These are phyloP conservation scores for Netelia melanura DNA, from an alignment of 2,888 invertebrate genomes.

Conservation along the genomic window DNA sequence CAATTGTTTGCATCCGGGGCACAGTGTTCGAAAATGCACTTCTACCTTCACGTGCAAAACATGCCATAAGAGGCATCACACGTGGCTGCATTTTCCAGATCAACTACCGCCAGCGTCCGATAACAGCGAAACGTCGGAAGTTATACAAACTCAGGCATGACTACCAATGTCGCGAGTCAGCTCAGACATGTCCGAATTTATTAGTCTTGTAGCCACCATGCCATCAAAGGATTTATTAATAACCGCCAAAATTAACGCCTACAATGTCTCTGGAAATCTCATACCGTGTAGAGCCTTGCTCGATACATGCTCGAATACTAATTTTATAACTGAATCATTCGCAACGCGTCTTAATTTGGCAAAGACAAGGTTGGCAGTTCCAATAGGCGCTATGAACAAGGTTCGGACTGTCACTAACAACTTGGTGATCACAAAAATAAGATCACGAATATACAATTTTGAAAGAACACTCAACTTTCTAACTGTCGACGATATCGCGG, in stretches of 20 bases:
- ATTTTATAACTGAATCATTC: conserved; percentile 3
- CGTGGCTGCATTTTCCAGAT: not conserved
- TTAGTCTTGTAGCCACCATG: not conserved
- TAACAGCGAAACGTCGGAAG: not conserved
- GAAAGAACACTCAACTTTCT: conserved; percentile 19
- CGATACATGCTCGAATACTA: conserved; percentile 28
- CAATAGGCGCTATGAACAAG: conserved; percentile 1
- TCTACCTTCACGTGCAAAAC: conserved; percentile 14
- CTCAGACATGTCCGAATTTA: not conserved
- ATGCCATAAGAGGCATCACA: conserved; percentile 19
- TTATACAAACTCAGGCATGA: too few species aligned
- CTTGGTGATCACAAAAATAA: conserved; percentile 3
- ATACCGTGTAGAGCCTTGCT: conserved; percentile 17
- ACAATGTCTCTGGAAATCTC: not conserved
- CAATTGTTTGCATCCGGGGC: conserved; percentile 8
- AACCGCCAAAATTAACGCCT: conserved; percentile 14
- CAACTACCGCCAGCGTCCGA: not conserved
- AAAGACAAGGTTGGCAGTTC: not conserved
- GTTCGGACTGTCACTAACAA: conserved; percentile 2
- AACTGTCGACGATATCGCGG: conserved; percentile 41
- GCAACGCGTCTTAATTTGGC: not conserved
- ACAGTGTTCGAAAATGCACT: not conserved
- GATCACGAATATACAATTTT: conserved; percentile 6
- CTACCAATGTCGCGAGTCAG: not conserved
- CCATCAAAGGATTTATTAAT: not conserved